Percentiles rank a stretch among this genome's conserved stretches.
phyloP scores from a whole-genome alignment of 2,888 invertebrate species.

The Ophioninae sp. region DNA sequence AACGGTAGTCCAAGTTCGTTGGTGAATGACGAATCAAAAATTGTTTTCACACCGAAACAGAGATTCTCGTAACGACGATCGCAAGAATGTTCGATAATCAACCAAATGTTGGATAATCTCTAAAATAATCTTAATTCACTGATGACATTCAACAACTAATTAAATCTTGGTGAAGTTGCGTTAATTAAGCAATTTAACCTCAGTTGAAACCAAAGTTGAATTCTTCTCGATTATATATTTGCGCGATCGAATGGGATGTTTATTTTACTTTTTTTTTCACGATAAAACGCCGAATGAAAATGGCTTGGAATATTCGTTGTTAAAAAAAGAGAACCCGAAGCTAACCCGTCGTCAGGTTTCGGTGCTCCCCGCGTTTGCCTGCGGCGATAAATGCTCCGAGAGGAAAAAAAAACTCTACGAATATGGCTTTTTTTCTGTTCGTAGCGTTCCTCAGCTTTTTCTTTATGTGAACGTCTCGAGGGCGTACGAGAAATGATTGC shows the following conservation, averaged over 20 bases:
- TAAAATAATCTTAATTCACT: background rate
- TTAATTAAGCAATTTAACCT: background rate
- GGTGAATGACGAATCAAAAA: background rate
- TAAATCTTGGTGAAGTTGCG: background rate
- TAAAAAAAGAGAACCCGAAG: background rate
- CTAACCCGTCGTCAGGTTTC: background rate
- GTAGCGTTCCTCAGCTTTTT: constrained; percentile 5
- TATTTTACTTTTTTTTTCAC: background rate
- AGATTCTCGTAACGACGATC: background rate
- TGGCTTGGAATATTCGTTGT: background rate
- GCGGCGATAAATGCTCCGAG: background rate
- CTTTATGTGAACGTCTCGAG: constrained; percentile 50
- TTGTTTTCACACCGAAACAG: background rate
- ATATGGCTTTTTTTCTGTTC: background rate
- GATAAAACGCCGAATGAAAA: background rate
- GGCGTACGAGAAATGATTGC: constrained; percentile 60
- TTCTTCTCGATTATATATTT: background rate
- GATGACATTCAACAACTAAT: background rate
- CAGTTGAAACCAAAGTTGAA: background rate
- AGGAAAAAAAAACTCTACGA: background rate
- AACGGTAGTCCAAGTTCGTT: background rate
- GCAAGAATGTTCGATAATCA: background rate
- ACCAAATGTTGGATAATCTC: background rate
- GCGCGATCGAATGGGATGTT: background rate
- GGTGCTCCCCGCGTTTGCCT: background rate